Evolutionary conservation across 2,113 vertebrate genomes (phyloP), one percentile per base, ranked within the genome.

Genomic region (Thunnus thynnus): DNA sequence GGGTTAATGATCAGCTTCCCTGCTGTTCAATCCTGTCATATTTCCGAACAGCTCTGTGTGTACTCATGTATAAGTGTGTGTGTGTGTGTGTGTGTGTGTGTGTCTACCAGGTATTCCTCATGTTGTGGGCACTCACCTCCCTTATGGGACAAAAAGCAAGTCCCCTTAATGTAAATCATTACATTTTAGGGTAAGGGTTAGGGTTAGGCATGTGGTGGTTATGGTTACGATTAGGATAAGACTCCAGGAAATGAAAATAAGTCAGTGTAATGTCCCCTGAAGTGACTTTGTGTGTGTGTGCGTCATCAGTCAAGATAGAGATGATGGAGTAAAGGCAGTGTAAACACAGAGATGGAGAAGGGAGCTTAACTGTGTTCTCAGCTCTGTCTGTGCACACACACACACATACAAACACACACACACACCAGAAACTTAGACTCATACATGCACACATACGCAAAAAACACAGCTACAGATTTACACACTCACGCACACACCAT

Each of bases 291-390:
- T 55, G n/a, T 69, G 41, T 60, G 56, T 73, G 57, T 46, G 51
- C 17, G 13, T 50, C 61, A 56, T 75, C 62, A n/a, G 12, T 63
- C 41, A 56, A 41, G 57, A 65, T 54, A 71, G 30, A 63, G 78
- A 69, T 78, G 60, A 64, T 70, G 52, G 78, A 88, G 84, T 82
- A 72, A 69, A 63, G 56, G 58, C 64, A 78, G 52, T 69, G 67
- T 78, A 63, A 89, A 81, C 74, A 76, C 11, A 11, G 51, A 69
- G 78, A 83, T 66, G 13, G 54, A 22, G 47, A 22, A 68, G 62
- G 51, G 17, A 71, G 80, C 27, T 64, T 76, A 73, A 82, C 83
- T 72, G 82, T 70, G 50, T 52, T 72, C 17, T 67, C 52, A 13
- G 70, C 58, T 50, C 62, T 25, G 41, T 47, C 3, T 41, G 17